Conservation (phyloP, 2,113 vertebrate genomes). For the Anolis sagrei region DNA sequence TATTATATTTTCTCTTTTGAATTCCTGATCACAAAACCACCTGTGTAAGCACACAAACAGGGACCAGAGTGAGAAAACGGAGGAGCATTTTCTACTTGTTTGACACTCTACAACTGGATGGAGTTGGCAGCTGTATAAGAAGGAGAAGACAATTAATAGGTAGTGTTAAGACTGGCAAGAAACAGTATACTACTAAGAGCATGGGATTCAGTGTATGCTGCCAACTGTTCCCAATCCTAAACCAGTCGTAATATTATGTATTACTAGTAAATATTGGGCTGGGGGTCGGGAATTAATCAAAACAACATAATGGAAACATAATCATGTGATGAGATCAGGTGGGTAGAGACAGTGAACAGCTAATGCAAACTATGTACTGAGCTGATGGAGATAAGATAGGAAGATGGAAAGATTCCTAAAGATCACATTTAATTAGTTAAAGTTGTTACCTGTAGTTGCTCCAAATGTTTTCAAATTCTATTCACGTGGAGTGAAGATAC, state of each 20-base stretch:
- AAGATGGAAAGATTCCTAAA: background rate
- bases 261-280: too few relatives aligned
- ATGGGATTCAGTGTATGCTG: background rate
- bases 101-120: accelerated
- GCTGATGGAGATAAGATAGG: background rate
- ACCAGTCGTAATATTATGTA: background rate
- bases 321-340: background rate
- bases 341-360: background rate
- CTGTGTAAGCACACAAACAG: background rate
- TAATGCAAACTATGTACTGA: background rate
- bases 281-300: background rate
- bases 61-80: background rate
- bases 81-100: background rate
- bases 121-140: background rate
- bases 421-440: background rate
- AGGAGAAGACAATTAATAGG: background rate
- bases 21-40: background rate
- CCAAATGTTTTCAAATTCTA: background rate
- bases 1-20: background rate
- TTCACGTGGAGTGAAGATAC: too few relatives aligned
- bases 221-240: background rate
- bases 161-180: background rate
- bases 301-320: background rate
- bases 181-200: background rate
- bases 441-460: background rate